These are phyloP conservation scores for Aricia artaxerxes DNA, from an alignment of 2,888 invertebrate species.

Conservation along the genomic window DNA sequence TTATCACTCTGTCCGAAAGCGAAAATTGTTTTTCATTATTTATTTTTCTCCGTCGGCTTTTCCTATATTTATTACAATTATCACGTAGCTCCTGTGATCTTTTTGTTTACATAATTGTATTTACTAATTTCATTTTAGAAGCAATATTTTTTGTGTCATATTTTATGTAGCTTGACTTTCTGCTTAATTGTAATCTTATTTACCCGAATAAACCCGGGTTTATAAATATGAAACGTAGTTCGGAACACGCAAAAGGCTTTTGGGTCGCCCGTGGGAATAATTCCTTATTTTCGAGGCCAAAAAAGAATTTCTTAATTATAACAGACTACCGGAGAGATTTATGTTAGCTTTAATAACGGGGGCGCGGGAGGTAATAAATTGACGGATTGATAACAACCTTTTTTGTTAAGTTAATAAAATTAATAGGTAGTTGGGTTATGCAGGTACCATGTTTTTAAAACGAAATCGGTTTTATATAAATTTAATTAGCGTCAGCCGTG, in stretches of 20 bases:
- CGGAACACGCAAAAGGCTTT: not conserved
- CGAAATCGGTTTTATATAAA: not conserved
- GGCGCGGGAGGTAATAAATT: not conserved
- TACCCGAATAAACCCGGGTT: not conserved
- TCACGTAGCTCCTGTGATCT: constrained; percentile 28
- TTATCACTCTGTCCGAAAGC: constrained; percentile 14
- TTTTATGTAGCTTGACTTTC: not conserved
- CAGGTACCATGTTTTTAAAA: not conserved
- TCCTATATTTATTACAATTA: constrained; percentile 33
- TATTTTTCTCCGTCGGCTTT: constrained; percentile 18
- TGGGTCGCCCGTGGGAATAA: not conserved
- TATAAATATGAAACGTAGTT: not conserved
- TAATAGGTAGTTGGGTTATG: not conserved
- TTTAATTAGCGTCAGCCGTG: not conserved
- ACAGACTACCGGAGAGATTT: constrained; percentile 2
- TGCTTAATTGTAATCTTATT: not conserved
- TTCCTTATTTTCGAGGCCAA: not conserved
- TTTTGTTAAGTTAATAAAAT: constrained; percentile 7
- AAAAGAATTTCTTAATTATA: constrained; percentile 18
- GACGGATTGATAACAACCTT: not conserved
- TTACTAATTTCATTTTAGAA: constrained; percentile 1
- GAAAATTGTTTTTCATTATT: constrained; percentile 30
- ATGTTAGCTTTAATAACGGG: constrained; percentile 8
- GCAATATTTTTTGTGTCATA: not conserved
- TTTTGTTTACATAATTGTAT: constrained; percentile 17